Evolutionary conservation across 92 coral and sea anemone genomes (phyloP).

Genomic region (Pocillopora grandis): DNA sequence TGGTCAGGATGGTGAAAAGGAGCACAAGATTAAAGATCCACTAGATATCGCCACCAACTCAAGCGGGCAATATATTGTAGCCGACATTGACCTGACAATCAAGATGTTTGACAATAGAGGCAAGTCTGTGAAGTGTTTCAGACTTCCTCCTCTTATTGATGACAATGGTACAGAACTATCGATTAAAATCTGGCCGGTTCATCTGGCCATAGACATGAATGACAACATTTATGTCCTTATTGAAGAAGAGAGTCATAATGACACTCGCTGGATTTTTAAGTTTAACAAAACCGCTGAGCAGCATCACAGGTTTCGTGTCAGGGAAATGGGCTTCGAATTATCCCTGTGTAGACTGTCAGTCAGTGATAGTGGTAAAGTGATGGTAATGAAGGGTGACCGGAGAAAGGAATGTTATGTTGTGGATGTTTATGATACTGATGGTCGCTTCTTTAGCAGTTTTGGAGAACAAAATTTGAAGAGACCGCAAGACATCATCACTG

Average conservation of each 20-base stretch:
- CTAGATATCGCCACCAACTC: conserved; percentile 29
- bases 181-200: background rate
- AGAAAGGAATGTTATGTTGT: background rate
- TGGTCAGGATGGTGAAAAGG: conserved; percentile 5
- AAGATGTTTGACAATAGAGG: conserved; percentile 48
- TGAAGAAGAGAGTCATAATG: background rate
- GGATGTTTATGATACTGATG: background rate
- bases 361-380: background rate
- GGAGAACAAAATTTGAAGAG: conserved; percentile 5
- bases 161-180: background rate
- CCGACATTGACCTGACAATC: conserved; percentile 43
- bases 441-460: conserved; percentile 34
- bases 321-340: background rate
- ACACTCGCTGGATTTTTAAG: background rate
- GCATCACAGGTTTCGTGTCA: background rate
- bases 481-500: background rate
- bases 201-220: conserved; percentile 30
- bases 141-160: background rate
- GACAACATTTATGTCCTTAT: conserved; percentile 35
- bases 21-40: conserved; percentile 36
- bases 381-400: background rate
- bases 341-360: conserved; percentile 33
- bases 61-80: conserved; percentile 22
- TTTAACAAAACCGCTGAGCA: background rate
- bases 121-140: conserved; percentile 25